Evolutionary conservation across 2,113 vertebrate genomes (phyloP), one percentile per base, ranked within the genome.

Genomic region (Ochotona princeps): DNA sequence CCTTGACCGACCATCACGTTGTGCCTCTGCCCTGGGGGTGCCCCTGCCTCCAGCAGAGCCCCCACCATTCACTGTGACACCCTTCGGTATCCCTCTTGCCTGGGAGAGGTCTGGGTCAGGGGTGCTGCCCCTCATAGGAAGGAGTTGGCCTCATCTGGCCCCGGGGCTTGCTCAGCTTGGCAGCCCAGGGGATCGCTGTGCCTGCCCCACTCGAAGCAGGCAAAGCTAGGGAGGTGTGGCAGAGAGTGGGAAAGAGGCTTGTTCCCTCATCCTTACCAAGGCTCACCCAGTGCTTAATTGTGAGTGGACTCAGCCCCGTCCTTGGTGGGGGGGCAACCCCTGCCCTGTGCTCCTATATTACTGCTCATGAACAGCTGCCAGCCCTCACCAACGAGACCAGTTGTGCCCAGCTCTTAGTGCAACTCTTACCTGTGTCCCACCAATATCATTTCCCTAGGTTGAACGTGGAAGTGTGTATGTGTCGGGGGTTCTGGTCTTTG

Each of bases 41-140:
- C 35, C 89, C 87, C 83, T 92, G 89, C 87, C 95, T 95, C 93
- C 82, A 91, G 89, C 96, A 95, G 95, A 95, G 96, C 51, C 79
- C 83, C 85, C 72, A 32, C 87, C 70, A 83, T 93, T 97, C 94
- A 97, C 97, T 96, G 96, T 96, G 97, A 97, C 88, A 92, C 90
- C 83, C 51, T 70, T 78, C 76, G 3, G 0, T 67, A 87, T 85
- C 92, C 82, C 82, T 90, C 88, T 44, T 91, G 81, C 61, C 93
- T 92, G 83, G 74, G 91, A 49, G 89, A 92, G 60, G 73, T 82
- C 44, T 90, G 87, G 73, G 83, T 6, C 25, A 5, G 83, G 74
- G 73, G 30, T 12, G 28, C 81, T 17, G 60, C 65, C 67, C 95
- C 72, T 78, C 73, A 65, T 5, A 47, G 72, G 78, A 93, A 83